Evolutionary conservation across 2,113 vertebrate species (phyloP).

Genomic region (Phalacrocorax aristotelis): DNA sequence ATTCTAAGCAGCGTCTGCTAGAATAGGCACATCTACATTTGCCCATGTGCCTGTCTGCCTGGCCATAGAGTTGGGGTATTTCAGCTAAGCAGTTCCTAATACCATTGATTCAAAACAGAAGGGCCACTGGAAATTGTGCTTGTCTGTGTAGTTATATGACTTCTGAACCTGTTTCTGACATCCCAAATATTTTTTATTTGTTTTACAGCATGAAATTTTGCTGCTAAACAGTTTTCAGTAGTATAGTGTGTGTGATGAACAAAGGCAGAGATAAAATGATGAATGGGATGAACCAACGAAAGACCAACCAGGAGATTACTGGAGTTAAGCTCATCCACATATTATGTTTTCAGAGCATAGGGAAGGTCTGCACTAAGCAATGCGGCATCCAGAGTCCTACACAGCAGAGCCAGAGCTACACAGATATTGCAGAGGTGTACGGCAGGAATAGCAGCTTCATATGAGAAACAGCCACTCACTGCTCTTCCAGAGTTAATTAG

Average conservation of each 20-base stretch:
- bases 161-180: not conserved
- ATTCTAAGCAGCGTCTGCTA: not conserved
- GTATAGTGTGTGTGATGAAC: not conserved
- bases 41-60: not conserved
- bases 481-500: slow-evolving; percentile 37
- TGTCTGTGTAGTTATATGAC: not conserved
- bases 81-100: not conserved
- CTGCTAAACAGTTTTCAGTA: not conserved
- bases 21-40: not conserved
- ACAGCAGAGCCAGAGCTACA: not conserved
- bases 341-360: not conserved
- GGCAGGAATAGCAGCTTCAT: not conserved
- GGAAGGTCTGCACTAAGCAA: not conserved
- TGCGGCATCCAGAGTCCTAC: not conserved
- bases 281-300: not conserved
- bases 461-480: not conserved
- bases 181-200: not conserved
- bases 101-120: not conserved
- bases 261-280: not conserved
- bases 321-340: not conserved
- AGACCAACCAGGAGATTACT: not conserved
- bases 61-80: not conserved
- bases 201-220: not conserved
- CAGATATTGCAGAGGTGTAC: not conserved
- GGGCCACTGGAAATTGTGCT: not conserved